These are phyloP conservation scores for Sebastes minor DNA, from an alignment of 2,797 vertebrate genomes.

Conservation along the genomic window DNA sequence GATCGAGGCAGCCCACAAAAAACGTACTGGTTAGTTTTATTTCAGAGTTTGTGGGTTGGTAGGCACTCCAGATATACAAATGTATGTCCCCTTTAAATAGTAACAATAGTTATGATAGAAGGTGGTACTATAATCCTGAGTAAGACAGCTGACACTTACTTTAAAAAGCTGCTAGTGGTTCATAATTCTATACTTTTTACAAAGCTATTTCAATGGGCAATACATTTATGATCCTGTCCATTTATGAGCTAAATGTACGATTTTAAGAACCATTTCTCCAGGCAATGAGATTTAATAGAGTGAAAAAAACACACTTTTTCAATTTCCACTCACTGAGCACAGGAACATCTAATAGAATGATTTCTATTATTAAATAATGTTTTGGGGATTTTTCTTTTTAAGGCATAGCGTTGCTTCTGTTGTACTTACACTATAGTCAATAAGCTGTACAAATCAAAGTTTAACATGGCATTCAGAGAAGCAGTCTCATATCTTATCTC, in stretches of 20 bases:
- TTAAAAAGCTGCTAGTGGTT: background rate
- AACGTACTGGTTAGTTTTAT: accelerated
- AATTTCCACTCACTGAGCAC: background rate
- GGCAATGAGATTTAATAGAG: background rate
- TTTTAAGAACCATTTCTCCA: conserved; percentile 1
- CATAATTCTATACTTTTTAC: background rate
- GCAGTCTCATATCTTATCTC: background rate
- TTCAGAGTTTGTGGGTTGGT: too few relatives aligned
- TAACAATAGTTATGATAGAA: background rate
- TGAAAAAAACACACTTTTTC: background rate
- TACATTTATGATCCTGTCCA: background rate
- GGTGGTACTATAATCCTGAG: background rate
- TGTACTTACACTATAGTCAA: background rate
- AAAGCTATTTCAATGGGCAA: background rate
- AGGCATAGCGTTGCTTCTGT: background rate
- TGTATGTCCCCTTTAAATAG: background rate
- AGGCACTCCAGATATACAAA: too few relatives aligned
- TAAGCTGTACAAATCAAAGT: background rate
- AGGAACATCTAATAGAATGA: background rate
- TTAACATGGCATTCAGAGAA: background rate
- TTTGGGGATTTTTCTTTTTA: background rate
- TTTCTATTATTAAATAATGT: background rate
- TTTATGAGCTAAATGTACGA: background rate
- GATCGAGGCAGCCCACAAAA: too few relatives aligned
- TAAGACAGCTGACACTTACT: background rate